Base-by-base conservation (phyloP, 2,888 invertebrate species). In the Leistus spinibarbis region DNA sequence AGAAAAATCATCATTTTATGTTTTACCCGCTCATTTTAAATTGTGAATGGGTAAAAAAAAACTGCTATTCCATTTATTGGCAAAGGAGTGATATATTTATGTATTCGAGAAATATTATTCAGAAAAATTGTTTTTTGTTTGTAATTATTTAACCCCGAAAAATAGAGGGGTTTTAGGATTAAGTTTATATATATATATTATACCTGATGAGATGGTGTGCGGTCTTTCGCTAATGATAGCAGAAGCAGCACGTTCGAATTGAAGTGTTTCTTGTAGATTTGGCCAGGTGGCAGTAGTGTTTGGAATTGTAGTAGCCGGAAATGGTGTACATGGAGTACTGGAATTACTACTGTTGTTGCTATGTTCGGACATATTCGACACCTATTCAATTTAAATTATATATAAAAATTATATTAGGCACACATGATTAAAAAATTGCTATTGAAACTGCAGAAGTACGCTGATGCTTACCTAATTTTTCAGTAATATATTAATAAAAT, bases 171-270 rank as follows among this genome's bases (percentile, higher is more conserved):
- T n/a, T n/a, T n/a, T n/a, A n/a, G n/a, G n/a, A n/a, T n/a, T n/a
- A n/a, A n/a, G n/a, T n/a, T n/a, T n/a, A n/a, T n/a, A n/a, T 27
- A 56, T 3, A 1, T 16, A 53, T 67, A 74, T 79, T 83, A 90
- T 93, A 93, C 60, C 60, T 60, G 60, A 60, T 60, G 97, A 97
- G 82, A 97, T 97, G 63, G 97, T 97, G 83, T 97, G 97, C 0
- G 97, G 97, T 77, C 97, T 88, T 79, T 95, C 95, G 75, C 91
- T 91, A 85, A 95, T 91, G 79, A 92, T 91, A 67, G 92, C 90
- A 10, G 90, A 88, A 13, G 92, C 91, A 53, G 93, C 92, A 62
- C 92, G 85, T 81, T 93, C 93, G 81, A 92, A 93, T 81, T 93
- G 93, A 64, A 91, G 88, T 3, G 91, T 91, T 84, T 93, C 93